Base-by-base conservation (phyloP, 2,797 vertebrate species). In the Acanthornis magna region DNA sequence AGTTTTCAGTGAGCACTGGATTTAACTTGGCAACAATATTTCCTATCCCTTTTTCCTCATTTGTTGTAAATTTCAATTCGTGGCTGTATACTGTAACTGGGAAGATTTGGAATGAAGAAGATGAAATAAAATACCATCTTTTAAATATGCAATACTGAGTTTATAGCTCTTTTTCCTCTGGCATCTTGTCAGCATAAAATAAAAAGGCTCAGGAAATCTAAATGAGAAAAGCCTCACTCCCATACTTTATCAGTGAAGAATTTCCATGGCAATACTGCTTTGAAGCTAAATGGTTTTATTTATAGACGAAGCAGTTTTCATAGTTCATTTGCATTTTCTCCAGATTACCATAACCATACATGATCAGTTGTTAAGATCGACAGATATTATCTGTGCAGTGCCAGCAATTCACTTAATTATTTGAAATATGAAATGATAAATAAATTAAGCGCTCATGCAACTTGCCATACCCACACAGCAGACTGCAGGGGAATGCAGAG, bases 251-350 rank as follows among this genome's bases (percentile, higher is more conserved):
- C 85, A 88, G 85, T 43, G 71, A 88, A 95, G 83, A 96, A 96
- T 95, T 95, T 95, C 96, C 95, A 96, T 94, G 91, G 96, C 88
- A 95, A 95, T 96, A 82, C 11, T 82, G 89, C 94, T 97, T 96
- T 95, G 94, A 96, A 95, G 63, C 88, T 91, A 92, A 96, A 91
- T 63, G 74, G 71, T 54, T 94, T 95, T 96, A 95, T 95, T 96
- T 96, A 95, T 91, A 95, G 94, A 94, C 0, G 1, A 95, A 95
- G 88, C 63, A 73, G 70, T 95, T 96, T 91, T 88, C 88, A 82
- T 78, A 88, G 73, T 42, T 92, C 67, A 95, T 97, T 93, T 96
- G 83, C 91, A 94, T 95, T 95, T 95, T 86, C 79, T 93, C 85
- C 63, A 93, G 83, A 96, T 95, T 96, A 90, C 88, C 93, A 95